Evolutionary conservation across 2,113 vertebrate species (phyloP).

Genomic region (Notechis scutatus): DNA sequence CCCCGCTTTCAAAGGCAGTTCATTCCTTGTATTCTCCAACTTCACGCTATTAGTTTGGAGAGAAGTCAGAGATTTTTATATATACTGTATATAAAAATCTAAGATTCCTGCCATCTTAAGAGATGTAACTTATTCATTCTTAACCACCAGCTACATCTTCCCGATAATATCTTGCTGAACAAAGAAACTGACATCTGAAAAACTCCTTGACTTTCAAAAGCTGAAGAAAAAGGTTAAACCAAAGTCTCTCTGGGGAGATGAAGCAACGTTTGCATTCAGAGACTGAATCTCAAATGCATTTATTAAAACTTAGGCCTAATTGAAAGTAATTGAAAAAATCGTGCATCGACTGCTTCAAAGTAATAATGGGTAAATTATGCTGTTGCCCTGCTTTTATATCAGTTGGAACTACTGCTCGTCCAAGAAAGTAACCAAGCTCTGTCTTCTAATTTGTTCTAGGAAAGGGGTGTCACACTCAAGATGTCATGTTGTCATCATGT

Average conservation of each 20-base stretch:
- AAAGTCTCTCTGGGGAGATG: neutral
- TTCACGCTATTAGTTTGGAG: neutral
- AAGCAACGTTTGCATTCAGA: neutral
- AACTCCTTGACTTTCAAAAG: neutral
- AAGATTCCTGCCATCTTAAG: neutral
- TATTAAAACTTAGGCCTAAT: neutral
- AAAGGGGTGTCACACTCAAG: too few relatives aligned
- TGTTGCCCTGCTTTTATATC: neutral
- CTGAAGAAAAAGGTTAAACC: neutral
- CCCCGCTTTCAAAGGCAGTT: neutral
- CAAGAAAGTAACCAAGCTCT: neutral
- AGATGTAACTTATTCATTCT: neutral
- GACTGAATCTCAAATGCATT: neutral
- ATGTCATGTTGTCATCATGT: too few relatives aligned
- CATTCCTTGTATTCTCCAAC: neutral
- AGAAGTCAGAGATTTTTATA: neutral
- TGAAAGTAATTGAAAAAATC: neutral
- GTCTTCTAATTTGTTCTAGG: neutral
- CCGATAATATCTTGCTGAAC: conserved; percentile 14
- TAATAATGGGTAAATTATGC: neutral
- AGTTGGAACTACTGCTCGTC: neutral
- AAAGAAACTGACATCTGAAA: neutral
- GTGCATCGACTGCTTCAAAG: neutral
- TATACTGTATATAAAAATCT: too few relatives aligned
- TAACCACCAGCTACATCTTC: neutral